These are phyloP conservation scores for Brachymystax lenok DNA, from an alignment of 2,797 vertebrate species.

Conservation along the genomic window DNA sequence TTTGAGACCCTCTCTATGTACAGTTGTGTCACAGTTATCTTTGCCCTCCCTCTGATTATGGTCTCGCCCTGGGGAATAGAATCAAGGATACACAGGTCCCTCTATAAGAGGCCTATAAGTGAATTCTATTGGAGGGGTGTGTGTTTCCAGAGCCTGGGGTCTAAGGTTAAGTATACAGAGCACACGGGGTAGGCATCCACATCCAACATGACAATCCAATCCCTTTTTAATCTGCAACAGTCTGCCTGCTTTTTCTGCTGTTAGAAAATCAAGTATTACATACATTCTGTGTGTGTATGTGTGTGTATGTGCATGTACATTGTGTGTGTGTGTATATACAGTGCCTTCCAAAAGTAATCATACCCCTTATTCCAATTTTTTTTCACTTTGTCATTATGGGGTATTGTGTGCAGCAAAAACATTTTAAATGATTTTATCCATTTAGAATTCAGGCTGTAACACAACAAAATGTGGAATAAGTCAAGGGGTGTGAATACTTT, in stretches of 20 bases:
- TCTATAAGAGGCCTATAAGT: conserved; percentile 6
- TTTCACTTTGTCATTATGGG: too few relatives aligned
- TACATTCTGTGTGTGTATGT: conserved; percentile 5
- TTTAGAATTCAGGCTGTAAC: too few relatives aligned
- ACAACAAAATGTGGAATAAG: too few relatives aligned
- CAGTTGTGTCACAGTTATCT: conserved; percentile 14
- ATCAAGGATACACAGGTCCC: neutral
- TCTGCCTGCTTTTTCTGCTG: conserved; percentile 43
- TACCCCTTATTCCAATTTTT: too few relatives aligned
- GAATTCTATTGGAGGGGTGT: conserved; percentile 10
- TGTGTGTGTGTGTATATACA: neutral
- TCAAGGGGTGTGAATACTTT: too few relatives aligned
- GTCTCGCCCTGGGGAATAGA: neutral
- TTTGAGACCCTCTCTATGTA: neutral
- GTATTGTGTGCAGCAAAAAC: too few relatives aligned
- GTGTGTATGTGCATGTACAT: conserved; percentile 15
- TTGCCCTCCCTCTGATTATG: conserved; percentile 24
- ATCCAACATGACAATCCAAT: conserved; percentile 32
- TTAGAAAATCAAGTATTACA: conserved; percentile 18
- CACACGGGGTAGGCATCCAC: conserved; percentile 7
- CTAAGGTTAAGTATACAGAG: conserved; percentile 26
- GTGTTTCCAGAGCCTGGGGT: conserved; percentile 27
- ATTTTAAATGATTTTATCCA: too few relatives aligned
- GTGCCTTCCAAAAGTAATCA: neutral
- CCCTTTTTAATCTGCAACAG: conserved; percentile 44